These are phyloP conservation scores for Rallus limicola DNA, from an alignment of 2,113 vertebrate genomes.

Conservation along the genomic window DNA sequence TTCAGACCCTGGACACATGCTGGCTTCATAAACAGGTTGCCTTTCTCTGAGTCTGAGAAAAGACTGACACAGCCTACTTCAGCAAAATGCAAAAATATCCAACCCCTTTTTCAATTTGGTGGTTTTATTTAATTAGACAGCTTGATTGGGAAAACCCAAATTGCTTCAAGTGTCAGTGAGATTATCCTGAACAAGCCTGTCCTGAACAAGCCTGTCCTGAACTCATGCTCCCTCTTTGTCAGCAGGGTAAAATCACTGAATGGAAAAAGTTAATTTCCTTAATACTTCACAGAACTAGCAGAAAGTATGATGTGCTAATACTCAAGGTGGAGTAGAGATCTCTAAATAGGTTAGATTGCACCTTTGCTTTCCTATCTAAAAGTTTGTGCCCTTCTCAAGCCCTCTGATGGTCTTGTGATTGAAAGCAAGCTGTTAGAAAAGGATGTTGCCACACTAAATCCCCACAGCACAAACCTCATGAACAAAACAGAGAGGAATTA, in stretches of 20 bases:
- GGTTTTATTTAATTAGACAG: background rate
- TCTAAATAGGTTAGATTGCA: background rate
- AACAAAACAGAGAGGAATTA: background rate
- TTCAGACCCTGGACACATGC: background rate
- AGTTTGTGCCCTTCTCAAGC: background rate
- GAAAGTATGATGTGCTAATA: background rate
- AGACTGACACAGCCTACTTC: background rate
- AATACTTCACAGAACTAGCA: background rate
- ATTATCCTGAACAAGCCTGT: background rate
- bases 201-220: background rate
- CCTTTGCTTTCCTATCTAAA: background rate
- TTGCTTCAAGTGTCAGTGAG: background rate
- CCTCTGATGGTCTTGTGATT: background rate
- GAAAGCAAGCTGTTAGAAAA: background rate
- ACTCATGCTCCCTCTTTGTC: background rate
- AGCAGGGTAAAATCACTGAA: background rate
- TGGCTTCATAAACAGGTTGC: background rate
- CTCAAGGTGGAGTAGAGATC: background rate
- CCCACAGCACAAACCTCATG: background rate
- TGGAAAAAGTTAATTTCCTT: background rate
- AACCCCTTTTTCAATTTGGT: background rate
- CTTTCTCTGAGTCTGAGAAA: background rate
- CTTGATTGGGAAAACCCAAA: background rate
- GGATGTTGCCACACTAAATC: background rate
- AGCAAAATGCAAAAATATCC: background rate